phyloP scores from a whole-genome alignment of 2,888 invertebrate genomes.

The Dryobota labecula region DNA sequence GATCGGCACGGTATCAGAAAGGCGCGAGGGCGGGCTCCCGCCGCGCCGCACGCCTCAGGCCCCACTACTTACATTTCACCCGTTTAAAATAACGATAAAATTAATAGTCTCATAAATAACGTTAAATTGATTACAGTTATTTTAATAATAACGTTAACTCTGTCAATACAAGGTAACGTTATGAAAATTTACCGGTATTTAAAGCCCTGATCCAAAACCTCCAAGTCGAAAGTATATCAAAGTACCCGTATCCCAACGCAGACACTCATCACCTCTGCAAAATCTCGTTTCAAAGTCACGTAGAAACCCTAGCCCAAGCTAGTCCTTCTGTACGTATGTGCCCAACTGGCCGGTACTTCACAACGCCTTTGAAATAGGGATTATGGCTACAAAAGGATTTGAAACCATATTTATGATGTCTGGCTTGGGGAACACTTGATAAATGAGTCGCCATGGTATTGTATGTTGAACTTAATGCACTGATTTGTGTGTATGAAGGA shows the following conservation, averaged over 20 bases:
- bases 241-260: neutral
- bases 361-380: conserved; percentile 24
- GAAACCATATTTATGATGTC: conserved; percentile 3
- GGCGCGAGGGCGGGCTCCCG: too few species aligned
- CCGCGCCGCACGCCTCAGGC: too few species aligned
- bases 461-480: neutral
- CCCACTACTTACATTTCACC: too few species aligned
- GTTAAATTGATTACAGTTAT: too few species aligned
- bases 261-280: neutral
- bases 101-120: too few species aligned
- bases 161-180: too few species aligned
- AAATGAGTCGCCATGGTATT: conserved; percentile 15
- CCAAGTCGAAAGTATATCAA: neutral
- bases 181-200: too few species aligned
- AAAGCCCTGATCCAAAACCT: too few species aligned
- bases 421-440: conserved; percentile 17
- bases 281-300: neutral
- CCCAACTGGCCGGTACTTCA: neutral
- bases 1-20: too few species aligned
- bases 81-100: too few species aligned
- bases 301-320: neutral
- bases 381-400: conserved; percentile 28
- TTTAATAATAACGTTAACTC: too few species aligned
- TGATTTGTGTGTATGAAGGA: too few species aligned
- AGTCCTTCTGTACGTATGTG: neutral